Percentiles rank a stretch among this genome's conserved stretches.
These are phyloP conservation scores for Leucania comma DNA, from an alignment of 2,888 invertebrate genomes.

Conservation along the genomic window DNA sequence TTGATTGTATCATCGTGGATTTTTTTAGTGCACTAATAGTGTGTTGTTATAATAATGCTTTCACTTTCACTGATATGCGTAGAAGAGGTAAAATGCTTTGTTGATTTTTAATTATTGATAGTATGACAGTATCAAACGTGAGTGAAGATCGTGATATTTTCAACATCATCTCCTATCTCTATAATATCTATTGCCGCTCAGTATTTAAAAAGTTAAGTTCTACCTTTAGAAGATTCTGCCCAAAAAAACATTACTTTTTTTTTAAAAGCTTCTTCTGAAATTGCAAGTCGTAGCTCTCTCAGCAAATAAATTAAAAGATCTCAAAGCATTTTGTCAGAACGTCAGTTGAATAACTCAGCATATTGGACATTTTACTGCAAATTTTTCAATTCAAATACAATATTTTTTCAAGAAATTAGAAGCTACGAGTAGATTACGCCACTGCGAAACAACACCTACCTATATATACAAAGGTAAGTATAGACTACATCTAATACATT, in stretches of 20 bases:
- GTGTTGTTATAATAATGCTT: slow-evolving; percentile 7
- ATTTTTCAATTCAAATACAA: background rate
- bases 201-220: background rate
- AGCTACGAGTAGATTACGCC: background rate
- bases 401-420: slow-evolving; percentile 4
- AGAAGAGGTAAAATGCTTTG: background rate
- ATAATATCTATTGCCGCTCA: background rate
- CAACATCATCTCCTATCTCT: background rate
- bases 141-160: background rate
- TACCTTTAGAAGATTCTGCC: background rate
- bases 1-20: slow-evolving; percentile 29
- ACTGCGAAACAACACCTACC: background rate
- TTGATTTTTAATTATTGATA: background rate
- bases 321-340: background rate
- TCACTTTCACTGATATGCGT: background rate
- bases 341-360: background rate
- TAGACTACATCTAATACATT: background rate
- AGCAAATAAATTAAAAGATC: too few species aligned
- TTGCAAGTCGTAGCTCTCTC: too few species aligned
- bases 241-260: background rate
- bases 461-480: background rate
- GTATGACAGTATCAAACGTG: background rate
- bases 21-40: slow-evolving; percentile 6
- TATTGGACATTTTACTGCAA: background rate
- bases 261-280: too few species aligned